A percentile compares a stretch with the other conserved stretches of the same genome.
Evolutionary conservation across 2,797 vertebrate species (phyloP).

Genomic region (Fringilla coelebs): DNA sequence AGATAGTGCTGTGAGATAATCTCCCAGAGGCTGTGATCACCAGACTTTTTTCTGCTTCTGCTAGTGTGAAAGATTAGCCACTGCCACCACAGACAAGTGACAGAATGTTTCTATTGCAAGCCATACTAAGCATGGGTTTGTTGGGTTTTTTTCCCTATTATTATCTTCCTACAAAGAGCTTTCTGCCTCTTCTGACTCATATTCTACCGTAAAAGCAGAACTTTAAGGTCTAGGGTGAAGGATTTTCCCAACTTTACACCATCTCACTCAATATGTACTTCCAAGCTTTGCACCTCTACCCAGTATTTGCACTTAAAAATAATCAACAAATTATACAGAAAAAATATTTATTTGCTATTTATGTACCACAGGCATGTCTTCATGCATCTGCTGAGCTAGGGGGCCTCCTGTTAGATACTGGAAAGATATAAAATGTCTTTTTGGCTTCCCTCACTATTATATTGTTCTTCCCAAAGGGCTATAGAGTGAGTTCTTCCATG

Average conservation of each 20-base stretch:
- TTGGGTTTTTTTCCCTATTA: background rate
- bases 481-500: background rate
- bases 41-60: background rate
- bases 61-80: background rate
- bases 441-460: background rate
- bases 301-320: background rate
- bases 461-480: background rate
- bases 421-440: background rate
- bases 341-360: background rate
- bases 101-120: background rate
- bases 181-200: background rate
- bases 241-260: background rate
- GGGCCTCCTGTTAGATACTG: background rate
- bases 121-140: background rate
- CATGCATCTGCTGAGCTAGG: background rate
- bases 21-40: background rate
- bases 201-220: background rate
- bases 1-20: constrained; percentile 1
- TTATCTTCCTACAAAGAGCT: background rate
- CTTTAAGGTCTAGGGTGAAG: background rate
- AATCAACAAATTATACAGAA: background rate
- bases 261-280: background rate
- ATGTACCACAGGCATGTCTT: background rate
- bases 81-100: background rate
- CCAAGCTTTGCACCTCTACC: background rate